A percentile compares a stretch with the other conserved stretches of the same genome.
Conservation (phyloP, 2,113 vertebrate genomes). For the Hystrix brachyura region DNA sequence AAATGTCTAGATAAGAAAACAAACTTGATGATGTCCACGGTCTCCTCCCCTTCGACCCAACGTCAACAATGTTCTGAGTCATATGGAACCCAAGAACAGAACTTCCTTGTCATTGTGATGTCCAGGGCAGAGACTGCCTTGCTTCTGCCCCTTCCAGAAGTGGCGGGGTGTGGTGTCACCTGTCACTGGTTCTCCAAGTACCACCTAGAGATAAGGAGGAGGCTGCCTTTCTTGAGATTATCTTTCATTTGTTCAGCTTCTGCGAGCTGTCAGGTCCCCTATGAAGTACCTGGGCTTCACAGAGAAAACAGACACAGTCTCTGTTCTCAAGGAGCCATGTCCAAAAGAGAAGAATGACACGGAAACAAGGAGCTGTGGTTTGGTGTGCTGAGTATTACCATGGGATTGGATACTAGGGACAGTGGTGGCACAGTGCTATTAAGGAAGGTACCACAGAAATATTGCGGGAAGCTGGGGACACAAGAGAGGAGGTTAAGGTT, state of each 20-base stretch:
- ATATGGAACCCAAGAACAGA: constrained; percentile 25
- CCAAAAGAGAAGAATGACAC: not conserved
- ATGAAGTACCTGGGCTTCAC: constrained; percentile 23
- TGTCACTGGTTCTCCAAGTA: not conserved
- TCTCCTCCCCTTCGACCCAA: not conserved
- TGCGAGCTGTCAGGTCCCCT: constrained; percentile 20
- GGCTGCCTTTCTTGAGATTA: constrained; percentile 17
- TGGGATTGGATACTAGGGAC: not conserved
- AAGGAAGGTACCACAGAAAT: constrained; percentile 31
- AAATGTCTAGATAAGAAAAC: constrained; percentile 35
- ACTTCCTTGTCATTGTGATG: not conserved
- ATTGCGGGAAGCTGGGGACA: not conserved
- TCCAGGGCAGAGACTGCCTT: constrained; percentile 35
- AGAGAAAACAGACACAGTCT: not conserved
- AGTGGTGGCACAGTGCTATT: not conserved
- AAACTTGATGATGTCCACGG: not conserved
- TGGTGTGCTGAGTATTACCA: not conserved
- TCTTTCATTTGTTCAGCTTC: constrained; percentile 44
- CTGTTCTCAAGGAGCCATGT: not conserved
- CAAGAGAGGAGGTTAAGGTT: not conserved
- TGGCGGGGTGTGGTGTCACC: not conserved
- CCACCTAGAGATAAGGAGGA: not conserved
- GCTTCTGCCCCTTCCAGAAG: not conserved
- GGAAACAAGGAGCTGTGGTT: not conserved
- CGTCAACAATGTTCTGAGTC: constrained; percentile 19